phyloP scores from a whole-genome alignment of 2,888 invertebrate genomes.

The Plemyria rubiginata region DNA sequence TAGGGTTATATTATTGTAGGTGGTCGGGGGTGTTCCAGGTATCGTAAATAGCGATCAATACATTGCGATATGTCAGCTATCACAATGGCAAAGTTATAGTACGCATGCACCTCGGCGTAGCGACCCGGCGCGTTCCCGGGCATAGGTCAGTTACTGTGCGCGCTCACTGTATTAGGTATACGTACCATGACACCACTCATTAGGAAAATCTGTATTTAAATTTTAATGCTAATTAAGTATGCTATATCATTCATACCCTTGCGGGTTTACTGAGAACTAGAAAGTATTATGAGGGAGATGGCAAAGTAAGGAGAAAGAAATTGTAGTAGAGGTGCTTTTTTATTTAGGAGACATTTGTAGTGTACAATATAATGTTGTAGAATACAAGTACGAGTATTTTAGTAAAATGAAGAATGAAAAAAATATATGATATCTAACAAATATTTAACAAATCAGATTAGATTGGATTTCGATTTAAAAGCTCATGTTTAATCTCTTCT shows the following conservation, averaged over 20 bases:
- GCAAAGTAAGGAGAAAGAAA: background rate
- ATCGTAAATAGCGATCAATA: constrained; percentile 57
- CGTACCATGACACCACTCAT: background rate
- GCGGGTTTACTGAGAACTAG: background rate
- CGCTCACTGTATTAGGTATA: constrained; percentile 40
- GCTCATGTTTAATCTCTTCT: too few species aligned
- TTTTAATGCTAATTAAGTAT: background rate
- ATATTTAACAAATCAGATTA: too few species aligned
- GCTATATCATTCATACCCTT: background rate
- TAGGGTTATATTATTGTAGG: constrained; percentile 15
- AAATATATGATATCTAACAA: too few species aligned
- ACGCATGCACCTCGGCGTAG: constrained; percentile 66
- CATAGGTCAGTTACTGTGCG: constrained; percentile 73
- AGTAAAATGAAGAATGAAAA: too few species aligned
- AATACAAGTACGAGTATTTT: too few species aligned
- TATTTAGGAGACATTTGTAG: too few species aligned
- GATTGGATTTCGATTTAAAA: too few species aligned
- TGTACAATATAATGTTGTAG: too few species aligned
- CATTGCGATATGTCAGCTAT: constrained; percentile 60
- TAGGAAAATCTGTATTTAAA: constrained; percentile 1
- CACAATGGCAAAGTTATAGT: constrained; percentile 51
- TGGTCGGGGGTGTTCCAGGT: constrained; percentile 26
- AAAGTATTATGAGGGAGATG: background rate
- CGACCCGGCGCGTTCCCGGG: constrained; percentile 50
- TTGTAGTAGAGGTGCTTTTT: background rate